Evolutionary conservation across 2,888 invertebrate genomes (phyloP).

Genomic region (Sinohyriopsis cumingii): DNA sequence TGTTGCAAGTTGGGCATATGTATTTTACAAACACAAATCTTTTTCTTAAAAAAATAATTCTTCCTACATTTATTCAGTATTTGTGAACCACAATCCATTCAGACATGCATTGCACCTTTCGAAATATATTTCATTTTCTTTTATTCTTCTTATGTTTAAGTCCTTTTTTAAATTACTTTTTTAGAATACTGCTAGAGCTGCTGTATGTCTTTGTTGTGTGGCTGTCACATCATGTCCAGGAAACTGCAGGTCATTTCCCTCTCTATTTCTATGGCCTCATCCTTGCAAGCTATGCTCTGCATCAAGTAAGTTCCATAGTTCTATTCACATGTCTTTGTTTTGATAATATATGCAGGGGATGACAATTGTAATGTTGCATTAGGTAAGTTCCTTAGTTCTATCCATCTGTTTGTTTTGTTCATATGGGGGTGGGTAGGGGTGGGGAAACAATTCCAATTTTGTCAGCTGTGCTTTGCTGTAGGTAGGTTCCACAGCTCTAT

Average conservation of each 20-base stretch:
- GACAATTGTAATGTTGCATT: too few relatives aligned
- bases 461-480: too few relatives aligned
- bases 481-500: too few relatives aligned
- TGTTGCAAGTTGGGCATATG: too few relatives aligned
- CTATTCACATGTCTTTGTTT: not conserved
- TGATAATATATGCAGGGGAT: not conserved
- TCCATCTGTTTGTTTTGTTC: too few relatives aligned
- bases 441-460: too few relatives aligned
- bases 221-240: conserved; percentile 75
- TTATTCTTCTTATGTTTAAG: not conserved
- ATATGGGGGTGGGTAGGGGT: too few relatives aligned
- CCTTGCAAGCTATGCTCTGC: conserved; percentile 86
- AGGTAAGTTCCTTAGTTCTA: too few relatives aligned
- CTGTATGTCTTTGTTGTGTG: conserved; percentile 89
- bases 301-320: conserved; percentile 80
- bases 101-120: too few relatives aligned
- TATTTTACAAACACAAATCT: too few relatives aligned
- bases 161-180: conserved; percentile 12
- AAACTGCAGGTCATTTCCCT: conserved; percentile 78
- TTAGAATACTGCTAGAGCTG: conserved; percentile 87
- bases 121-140: not conserved
- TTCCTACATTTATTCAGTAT: too few relatives aligned
- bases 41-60: too few relatives aligned
- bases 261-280: conserved; percentile 82
- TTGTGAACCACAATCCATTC: not conserved